Conservation (phyloP, 2,888 invertebrate species). For the Brachylomia viminalis region DNA sequence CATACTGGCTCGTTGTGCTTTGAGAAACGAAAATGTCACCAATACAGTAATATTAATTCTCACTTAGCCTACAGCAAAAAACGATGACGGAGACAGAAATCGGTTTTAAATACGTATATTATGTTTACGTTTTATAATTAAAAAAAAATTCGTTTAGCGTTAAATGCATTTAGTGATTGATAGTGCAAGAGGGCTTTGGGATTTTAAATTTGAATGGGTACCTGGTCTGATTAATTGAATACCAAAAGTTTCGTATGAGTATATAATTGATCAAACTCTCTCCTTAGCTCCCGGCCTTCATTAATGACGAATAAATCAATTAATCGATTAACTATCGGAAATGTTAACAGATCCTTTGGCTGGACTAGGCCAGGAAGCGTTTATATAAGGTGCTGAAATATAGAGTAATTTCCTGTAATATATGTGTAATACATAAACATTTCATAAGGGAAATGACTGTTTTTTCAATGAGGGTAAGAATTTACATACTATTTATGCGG, state of each 20-base stretch:
- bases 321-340: constrained; percentile 53
- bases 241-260: constrained; percentile 11
- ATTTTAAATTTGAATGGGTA: background rate
- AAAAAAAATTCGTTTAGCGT: too few relatives aligned
- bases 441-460: constrained; percentile 26
- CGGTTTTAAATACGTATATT: background rate
- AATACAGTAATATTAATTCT: background rate
- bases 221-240: background rate
- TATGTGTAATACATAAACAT: constrained; percentile 45
- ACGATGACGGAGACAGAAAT: background rate
- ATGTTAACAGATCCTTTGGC: constrained; percentile 57
- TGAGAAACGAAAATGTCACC: background rate
- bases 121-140: too few relatives aligned
- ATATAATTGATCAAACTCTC: constrained; percentile 37
- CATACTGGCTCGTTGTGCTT: background rate
- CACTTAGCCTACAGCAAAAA: background rate
- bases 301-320: constrained; percentile 33
- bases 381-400: constrained; percentile 60
- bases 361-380: constrained; percentile 45
- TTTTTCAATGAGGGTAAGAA: constrained; percentile 18
- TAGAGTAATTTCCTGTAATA: constrained; percentile 52
- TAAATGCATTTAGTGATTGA: background rate
- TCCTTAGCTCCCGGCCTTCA: constrained; percentile 40
- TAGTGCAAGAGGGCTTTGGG: background rate
- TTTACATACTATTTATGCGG: constrained; percentile 11